Conservation (phyloP, 1,140 invertebrate species). For the Archegozetes longisetosus region DNA sequence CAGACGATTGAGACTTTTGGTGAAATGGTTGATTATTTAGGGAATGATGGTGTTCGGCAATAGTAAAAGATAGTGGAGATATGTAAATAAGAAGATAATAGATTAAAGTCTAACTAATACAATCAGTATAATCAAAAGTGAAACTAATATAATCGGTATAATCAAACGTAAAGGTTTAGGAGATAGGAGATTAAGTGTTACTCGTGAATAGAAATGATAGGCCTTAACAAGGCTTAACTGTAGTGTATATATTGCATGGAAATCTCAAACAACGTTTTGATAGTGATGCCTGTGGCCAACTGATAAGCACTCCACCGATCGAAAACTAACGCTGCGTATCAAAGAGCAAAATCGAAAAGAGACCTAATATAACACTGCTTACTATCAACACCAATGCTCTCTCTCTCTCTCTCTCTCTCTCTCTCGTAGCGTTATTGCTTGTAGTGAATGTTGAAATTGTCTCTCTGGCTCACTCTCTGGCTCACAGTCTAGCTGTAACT, state of each 20-base stretch:
- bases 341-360: background rate
- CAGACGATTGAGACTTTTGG: too few relatives aligned
- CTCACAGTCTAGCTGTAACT: background rate
- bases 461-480: background rate
- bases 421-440: background rate
- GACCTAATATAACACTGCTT: background rate
- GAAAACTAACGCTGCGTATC: background rate
- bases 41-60: too few relatives aligned
- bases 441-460: too few relatives aligned
- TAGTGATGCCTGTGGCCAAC: background rate
- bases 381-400: background rate
- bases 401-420: constrained; percentile 2
- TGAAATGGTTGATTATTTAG: too few relatives aligned
- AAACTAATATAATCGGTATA: too few relatives aligned
- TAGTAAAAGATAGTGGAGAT: too few relatives aligned
- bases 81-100: too few relatives aligned
- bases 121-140: too few relatives aligned
- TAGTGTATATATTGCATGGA: background rate
- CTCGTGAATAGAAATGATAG: background rate
- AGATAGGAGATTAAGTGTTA: background rate
- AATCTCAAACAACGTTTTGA: background rate
- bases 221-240: background rate
- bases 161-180: too few relatives aligned
- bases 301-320: constrained; percentile 3
- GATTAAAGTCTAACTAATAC: too few relatives aligned